Percentiles rank a stretch among this genome's conserved stretches.
These are phyloP conservation scores for Mesorhabditis spiculigera DNA, from an alignment of 2,888 invertebrate species.

Conservation along the genomic window DNA sequence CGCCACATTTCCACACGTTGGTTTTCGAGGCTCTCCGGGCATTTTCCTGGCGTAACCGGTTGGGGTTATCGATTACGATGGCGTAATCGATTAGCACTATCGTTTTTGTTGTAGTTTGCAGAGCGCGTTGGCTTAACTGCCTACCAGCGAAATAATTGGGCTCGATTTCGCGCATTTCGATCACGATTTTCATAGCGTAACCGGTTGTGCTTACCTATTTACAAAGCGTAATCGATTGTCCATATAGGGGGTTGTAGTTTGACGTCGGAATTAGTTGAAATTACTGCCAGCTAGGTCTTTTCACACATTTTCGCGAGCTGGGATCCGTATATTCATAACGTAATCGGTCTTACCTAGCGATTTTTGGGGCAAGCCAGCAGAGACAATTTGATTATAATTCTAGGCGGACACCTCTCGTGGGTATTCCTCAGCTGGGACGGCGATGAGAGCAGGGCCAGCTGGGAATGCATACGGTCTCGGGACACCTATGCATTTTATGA, in stretches of 20 bases:
- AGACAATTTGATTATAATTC: not conserved
- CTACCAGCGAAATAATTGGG: no score
- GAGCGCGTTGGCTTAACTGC: not conserved
- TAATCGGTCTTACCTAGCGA: no score
- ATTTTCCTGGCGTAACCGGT: not conserved
- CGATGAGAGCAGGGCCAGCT: constrained; percentile 24
- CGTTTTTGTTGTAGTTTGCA: not conserved
- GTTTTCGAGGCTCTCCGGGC: constrained; percentile 7
- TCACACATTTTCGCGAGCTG: no score
- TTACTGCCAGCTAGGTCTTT: no score
- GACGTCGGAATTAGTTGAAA: no score
- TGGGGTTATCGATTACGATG: not conserved
- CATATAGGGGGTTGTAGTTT: no score
- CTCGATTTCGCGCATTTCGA: no score
- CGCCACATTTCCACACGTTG: constrained; percentile 53
- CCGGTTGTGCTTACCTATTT: no score
- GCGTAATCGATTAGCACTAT: not conserved
- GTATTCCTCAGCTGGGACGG: constrained; percentile 48
- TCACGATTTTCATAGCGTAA: no score
- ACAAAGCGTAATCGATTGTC: no score
- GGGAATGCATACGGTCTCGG: constrained; percentile 49
- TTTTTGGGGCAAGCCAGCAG: no score
- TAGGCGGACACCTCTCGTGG: constrained; percentile 50
- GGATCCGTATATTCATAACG: no score
- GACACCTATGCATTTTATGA: constrained; percentile 58